phyloP scores from a whole-genome alignment of 2,888 invertebrate genomes.

The Aporophyla nigra region DNA sequence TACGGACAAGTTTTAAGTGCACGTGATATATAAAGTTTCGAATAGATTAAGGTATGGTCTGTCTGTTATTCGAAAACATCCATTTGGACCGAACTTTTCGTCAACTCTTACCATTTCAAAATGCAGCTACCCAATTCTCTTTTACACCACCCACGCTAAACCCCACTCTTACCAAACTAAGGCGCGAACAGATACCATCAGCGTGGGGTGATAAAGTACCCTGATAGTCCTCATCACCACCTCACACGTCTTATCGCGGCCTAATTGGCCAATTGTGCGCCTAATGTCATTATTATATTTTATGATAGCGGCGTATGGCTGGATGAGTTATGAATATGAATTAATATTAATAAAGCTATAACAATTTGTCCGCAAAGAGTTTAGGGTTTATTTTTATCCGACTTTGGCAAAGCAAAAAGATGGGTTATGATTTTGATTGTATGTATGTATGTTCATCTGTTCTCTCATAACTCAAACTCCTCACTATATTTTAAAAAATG shows the following conservation, averaged over 20 bases:
- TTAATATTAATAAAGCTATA: constrained; percentile 14
- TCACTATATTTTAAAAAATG: background rate
- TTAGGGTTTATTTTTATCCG: background rate
- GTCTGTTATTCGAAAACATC: no score
- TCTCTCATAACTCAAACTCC: background rate
- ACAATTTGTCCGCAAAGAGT: constrained; percentile 25
- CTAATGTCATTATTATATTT: constrained; percentile 60
- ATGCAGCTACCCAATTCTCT: constrained; percentile 25
- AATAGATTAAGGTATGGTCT: background rate
- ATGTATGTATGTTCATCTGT: background rate
- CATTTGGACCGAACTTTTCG: background rate
- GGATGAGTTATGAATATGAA: constrained; percentile 20
- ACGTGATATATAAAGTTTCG: no score
- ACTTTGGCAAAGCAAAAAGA: background rate
- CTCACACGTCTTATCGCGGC: constrained; percentile 46
- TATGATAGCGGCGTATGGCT: constrained; percentile 45
- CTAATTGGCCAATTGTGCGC: constrained; percentile 64
- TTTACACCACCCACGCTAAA: background rate
- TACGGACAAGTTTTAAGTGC: no score
- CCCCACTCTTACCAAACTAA: constrained; percentile 12
- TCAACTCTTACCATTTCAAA: background rate
- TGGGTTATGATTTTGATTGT: background rate
- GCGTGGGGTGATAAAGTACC: constrained; percentile 60
- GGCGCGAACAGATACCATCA: constrained; percentile 60
- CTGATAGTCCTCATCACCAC: constrained; percentile 59